Evolutionary conservation across 2,113 vertebrate species (phyloP).

Genomic region (Cyprinodon tularosa): DNA sequence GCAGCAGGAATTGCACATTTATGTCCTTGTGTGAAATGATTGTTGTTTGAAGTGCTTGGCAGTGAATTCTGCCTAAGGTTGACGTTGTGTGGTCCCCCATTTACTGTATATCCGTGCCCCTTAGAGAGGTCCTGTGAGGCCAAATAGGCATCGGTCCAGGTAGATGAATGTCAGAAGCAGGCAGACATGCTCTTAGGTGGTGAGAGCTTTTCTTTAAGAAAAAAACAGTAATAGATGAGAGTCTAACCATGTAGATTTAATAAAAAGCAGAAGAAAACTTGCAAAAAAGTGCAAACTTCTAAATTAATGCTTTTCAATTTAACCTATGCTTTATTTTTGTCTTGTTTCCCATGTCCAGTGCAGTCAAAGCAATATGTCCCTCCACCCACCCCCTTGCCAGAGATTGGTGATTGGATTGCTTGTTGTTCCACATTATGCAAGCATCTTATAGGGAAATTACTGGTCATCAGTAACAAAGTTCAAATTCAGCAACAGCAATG

Average conservation of each 20-base stretch:
- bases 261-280: conserved; percentile 5
- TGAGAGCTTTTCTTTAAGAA: conserved; percentile 51
- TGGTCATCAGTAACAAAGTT: conserved; percentile 49
- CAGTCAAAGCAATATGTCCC: conserved; percentile 16
- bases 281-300: background rate
- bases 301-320: conserved; percentile 12
- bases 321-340: conserved; percentile 14
- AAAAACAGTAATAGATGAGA: conserved; percentile 8
- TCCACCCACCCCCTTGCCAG: conserved; percentile 32
- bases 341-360: background rate
- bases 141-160: conserved; percentile 66
- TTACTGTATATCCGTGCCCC: conserved; percentile 63
- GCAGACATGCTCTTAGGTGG: conserved; percentile 51
- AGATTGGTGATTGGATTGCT: conserved; percentile 42
- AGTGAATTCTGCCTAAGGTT: conserved; percentile 61
- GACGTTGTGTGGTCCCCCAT: conserved; percentile 66
- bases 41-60: conserved; percentile 71
- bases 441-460: conserved; percentile 43
- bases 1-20: conserved; percentile 35
- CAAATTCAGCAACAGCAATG: conserved; percentile 42
- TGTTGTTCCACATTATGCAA: conserved; percentile 40
- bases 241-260: background rate
- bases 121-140: conserved; percentile 65
- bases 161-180: conserved; percentile 65
- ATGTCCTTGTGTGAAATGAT: conserved; percentile 65